Conservation (phyloP, 2,888 invertebrate species). For the Rotaria sp. region DNA sequence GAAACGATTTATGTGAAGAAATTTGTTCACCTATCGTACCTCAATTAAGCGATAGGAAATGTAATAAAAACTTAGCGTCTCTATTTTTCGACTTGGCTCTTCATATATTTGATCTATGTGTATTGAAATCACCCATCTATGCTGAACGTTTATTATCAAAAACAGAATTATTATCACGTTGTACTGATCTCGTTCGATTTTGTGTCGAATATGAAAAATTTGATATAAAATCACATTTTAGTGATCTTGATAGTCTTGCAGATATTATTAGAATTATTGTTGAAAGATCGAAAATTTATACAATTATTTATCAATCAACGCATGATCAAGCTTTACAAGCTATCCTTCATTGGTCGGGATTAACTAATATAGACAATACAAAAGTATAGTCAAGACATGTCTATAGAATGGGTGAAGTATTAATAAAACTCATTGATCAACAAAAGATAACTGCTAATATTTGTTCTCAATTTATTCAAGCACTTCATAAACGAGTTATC, state of each 20-base stretch:
- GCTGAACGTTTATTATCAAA: not conserved
- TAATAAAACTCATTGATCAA: not conserved
- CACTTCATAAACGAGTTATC: not conserved
- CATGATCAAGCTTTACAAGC: not conserved
- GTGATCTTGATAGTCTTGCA: not conserved
- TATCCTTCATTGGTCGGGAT: not conserved
- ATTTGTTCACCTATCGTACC: not conserved
- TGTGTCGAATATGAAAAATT: not conserved
- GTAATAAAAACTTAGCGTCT: not conserved
- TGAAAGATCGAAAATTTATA: not conserved
- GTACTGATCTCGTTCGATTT: not conserved
- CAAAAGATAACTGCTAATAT: not conserved
- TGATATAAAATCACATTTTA: not conserved
- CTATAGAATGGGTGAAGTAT: not conserved
- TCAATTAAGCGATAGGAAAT: not conserved
- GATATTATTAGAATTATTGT: not conserved
- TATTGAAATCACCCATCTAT: not conserved
- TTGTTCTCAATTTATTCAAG: not conserved
- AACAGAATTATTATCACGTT: not conserved
- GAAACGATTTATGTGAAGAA: not conserved
- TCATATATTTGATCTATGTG: not conserved
- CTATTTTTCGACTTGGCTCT: not conserved
- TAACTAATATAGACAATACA: too few species aligned
- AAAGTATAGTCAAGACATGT: not conserved
- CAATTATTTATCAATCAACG: not conserved